A percentile compares a stretch with the other conserved stretches of the same genome.
phyloP scores from a whole-genome alignment of 2,113 vertebrate genomes.

The Opisthocomus hoazin region DNA sequence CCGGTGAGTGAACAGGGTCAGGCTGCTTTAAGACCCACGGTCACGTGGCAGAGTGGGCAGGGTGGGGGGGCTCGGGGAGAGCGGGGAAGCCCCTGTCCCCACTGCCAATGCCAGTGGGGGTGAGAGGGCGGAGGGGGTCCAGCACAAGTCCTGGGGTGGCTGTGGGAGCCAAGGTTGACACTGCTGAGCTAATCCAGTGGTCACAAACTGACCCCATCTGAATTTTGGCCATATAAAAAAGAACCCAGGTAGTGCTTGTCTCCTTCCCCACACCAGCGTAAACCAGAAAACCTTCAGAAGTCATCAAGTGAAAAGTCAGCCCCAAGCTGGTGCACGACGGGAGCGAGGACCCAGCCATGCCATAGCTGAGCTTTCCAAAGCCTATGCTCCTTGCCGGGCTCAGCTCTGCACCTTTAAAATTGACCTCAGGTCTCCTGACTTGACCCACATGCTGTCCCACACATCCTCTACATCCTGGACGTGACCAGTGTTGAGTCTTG shows the following conservation, averaged over 20 bases:
- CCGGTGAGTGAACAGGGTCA: background rate
- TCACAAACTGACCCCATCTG: background rate
- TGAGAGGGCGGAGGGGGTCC: background rate
- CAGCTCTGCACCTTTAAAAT: background rate
- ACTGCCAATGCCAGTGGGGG: fast-evolving
- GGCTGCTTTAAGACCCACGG: background rate
- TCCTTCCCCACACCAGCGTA: background rate
- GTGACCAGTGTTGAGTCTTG: background rate
- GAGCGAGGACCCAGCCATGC: background rate
- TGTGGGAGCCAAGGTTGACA: background rate
- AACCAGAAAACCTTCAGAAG: background rate
- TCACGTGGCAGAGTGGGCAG: background rate
- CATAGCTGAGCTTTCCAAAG: background rate
- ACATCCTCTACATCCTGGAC: background rate
- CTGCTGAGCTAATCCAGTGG: background rate
- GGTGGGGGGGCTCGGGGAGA: fast-evolving
- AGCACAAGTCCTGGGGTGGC: background rate
- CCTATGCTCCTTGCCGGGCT: background rate
- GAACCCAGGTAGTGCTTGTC: background rate
- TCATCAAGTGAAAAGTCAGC: background rate
- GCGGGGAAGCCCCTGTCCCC: background rate
- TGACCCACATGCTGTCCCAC: background rate
- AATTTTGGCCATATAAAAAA: background rate
- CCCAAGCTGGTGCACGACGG: background rate
- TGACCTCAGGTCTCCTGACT: background rate